phyloP scores from a whole-genome alignment of 2,797 vertebrate genomes.

The Crax fasciolata region DNA sequence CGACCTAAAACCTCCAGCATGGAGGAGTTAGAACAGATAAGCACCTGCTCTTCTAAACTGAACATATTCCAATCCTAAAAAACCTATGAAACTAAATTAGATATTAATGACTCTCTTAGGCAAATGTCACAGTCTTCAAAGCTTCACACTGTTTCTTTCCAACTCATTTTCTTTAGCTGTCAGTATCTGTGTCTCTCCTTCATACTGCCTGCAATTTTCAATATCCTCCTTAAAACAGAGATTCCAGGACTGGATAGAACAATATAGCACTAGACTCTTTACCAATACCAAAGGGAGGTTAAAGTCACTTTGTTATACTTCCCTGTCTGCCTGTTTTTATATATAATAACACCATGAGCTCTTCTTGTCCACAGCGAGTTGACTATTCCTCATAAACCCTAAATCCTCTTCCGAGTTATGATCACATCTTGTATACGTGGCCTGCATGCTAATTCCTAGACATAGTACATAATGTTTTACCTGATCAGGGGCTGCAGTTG shows the following conservation, averaged over 20 bases:
- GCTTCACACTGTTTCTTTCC: background rate
- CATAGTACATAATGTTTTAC: constrained; percentile 84
- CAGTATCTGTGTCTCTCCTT: background rate
- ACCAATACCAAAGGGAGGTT: background rate
- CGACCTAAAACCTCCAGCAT: background rate
- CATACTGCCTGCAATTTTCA: background rate
- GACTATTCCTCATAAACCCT: background rate
- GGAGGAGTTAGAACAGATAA: background rate
- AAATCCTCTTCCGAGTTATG: background rate
- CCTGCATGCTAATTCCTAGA: background rate
- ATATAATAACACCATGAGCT: background rate
- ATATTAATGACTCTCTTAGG: background rate
- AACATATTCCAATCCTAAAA: background rate
- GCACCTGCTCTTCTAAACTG: background rate
- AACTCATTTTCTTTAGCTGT: background rate
- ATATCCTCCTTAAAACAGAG: background rate
- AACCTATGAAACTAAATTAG: background rate
- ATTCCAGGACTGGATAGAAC: background rate
- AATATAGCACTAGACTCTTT: background rate
- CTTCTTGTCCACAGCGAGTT: background rate
- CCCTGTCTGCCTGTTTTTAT: background rate
- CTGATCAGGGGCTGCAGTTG: constrained; percentile 88
- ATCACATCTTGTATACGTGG: background rate
- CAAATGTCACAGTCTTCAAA: background rate
- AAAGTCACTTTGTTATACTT: background rate